These are phyloP conservation scores for Drosophila nikananu DNA, from an alignment of 1,140 invertebrate species.

Conservation along the genomic window DNA sequence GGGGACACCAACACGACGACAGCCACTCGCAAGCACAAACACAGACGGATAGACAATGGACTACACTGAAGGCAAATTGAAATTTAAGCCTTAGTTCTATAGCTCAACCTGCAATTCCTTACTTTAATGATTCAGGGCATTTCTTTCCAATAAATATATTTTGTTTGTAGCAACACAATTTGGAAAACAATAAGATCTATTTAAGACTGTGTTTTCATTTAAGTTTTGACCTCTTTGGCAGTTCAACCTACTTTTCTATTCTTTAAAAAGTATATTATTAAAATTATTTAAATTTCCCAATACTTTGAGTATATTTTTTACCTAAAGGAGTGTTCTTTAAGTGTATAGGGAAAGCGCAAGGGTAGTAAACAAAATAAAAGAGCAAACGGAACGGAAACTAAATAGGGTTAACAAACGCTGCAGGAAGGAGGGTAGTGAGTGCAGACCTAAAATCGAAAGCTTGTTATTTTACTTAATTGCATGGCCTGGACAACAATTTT, in stretches of 20 bases:
- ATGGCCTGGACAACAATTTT: conserved; percentile 39
- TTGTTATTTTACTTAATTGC: conserved; percentile 59
- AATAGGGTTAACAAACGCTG: conserved; percentile 42
- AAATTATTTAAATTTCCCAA: neutral
- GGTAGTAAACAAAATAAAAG: conserved; percentile 43
- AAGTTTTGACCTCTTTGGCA: too few relatives aligned
- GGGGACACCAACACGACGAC: conserved; percentile 16
- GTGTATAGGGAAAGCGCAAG: conserved; percentile 20
- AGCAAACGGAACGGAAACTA: conserved; percentile 31
- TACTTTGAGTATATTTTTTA: neutral
- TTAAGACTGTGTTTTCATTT: neutral
- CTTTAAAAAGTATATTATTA: neutral
- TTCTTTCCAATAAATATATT: too few relatives aligned
- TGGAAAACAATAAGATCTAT: neutral
- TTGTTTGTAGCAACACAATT: too few relatives aligned
- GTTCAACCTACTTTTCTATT: too few relatives aligned
- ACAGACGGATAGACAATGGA: conserved; percentile 17
- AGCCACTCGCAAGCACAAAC: neutral
- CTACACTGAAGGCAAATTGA: neutral
- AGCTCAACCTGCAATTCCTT: neutral
- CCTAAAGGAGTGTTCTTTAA: neutral
- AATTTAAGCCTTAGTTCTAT: neutral
- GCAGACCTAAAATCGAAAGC: conserved; percentile 35
- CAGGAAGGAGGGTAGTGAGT: neutral
- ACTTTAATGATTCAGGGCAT: too few relatives aligned